Conservation (phyloP, 2,113 vertebrate genomes). For the Illadopsis cleaveri region DNA sequence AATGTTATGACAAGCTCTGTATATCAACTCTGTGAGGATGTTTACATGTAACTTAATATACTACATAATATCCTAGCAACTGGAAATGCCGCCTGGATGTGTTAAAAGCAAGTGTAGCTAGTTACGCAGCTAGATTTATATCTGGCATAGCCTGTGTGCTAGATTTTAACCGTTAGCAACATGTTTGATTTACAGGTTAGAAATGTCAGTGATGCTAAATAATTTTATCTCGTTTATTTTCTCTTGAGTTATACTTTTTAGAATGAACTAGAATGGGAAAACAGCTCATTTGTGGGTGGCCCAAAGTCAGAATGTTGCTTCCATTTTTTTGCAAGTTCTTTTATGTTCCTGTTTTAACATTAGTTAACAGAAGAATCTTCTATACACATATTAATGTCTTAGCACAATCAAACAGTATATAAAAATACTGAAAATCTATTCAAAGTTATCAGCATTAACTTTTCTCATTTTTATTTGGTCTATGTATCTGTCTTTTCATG, state of each 20-base stretch:
- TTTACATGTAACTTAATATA: conserved; percentile 60
- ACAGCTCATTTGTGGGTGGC: neutral
- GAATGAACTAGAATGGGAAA: neutral
- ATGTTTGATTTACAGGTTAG: neutral
- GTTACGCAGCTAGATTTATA: conserved; percentile 52
- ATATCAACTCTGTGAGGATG: conserved; percentile 26
- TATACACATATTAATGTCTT: neutral
- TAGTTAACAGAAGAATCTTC: neutral
- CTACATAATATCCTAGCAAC: conserved; percentile 51
- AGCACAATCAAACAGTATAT: neutral
- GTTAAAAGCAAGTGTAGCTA: conserved; percentile 50
- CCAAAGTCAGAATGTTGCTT: neutral
- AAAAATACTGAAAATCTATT: neutral
- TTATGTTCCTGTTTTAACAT: neutral
- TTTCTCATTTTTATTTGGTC: neutral
- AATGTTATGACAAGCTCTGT: conserved; percentile 1
- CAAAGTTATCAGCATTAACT: neutral
- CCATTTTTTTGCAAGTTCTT: neutral
- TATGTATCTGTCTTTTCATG: neutral
- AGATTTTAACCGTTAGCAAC: neutral
- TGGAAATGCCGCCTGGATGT: conserved; percentile 30
- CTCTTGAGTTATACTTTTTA: neutral
- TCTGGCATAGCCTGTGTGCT: conserved; percentile 3
- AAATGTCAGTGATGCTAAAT: neutral
- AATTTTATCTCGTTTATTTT: neutral